phyloP scores from a whole-genome alignment of 2,888 invertebrate species.

The Ennomos fuscantarius region DNA sequence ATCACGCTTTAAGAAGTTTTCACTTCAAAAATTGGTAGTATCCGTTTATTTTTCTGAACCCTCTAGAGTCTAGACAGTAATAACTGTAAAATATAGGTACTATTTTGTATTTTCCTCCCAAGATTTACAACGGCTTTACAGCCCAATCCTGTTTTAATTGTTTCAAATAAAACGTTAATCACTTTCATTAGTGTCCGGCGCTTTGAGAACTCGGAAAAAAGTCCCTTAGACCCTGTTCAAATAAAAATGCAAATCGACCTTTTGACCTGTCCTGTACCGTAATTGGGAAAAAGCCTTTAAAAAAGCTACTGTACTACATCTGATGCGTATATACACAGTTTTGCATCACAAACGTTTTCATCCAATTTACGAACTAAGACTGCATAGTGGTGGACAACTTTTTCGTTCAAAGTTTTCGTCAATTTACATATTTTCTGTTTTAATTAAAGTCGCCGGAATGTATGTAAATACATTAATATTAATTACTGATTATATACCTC shows the following conservation, averaged over 20 bases:
- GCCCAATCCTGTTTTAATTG: constrained; percentile 32
- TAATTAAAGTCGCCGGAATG: constrained; percentile 52
- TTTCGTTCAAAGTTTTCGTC: constrained; percentile 51
- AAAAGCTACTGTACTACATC: constrained; percentile 37
- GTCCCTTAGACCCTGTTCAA: constrained; percentile 54
- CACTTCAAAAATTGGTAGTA: no score
- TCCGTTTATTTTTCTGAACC: no score
- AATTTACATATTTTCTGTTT: constrained; percentile 68
- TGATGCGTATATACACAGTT: constrained; percentile 48
- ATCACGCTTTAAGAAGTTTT: no score
- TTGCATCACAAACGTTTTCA: constrained; percentile 75
- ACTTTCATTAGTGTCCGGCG: constrained; percentile 39
- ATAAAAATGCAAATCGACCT: constrained; percentile 78
- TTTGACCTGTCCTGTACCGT: constrained; percentile 60
- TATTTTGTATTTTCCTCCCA: constrained; percentile 12
- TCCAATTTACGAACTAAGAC: constrained; percentile 60
- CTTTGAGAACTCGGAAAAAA: constrained; percentile 41
- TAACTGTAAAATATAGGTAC: constrained; percentile 4
- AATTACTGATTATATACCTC: constrained; percentile 68
- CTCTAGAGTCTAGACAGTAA: background rate
- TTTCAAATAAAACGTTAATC: constrained; percentile 40
- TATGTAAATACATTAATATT: constrained; percentile 69
- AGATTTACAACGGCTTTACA: constrained; percentile 24
- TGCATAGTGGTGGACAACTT: constrained; percentile 49
- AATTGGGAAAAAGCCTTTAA: constrained; percentile 63